These are phyloP conservation scores for Clamator glandarius DNA, from an alignment of 2,797 vertebrate species.

Conservation along the genomic window DNA sequence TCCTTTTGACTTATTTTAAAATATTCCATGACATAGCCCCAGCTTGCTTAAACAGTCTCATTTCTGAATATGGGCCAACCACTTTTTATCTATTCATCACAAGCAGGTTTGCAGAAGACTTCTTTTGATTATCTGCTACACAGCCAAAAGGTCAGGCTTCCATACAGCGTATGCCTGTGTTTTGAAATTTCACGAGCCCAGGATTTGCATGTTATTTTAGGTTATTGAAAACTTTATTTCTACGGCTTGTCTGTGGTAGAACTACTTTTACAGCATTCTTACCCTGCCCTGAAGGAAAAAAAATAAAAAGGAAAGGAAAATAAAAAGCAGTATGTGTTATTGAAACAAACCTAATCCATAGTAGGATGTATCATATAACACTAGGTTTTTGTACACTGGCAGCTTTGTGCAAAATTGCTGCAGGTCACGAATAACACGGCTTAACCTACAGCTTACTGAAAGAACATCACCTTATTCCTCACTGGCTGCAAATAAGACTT, in stretches of 20 bases:
- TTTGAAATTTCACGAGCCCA: background rate
- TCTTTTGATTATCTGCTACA: conserved; percentile 17
- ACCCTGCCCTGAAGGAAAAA: background rate
- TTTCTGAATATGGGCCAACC: background rate
- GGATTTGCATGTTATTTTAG: conserved; percentile 3
- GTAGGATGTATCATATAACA: background rate
- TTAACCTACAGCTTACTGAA: background rate
- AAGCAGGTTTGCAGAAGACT: background rate
- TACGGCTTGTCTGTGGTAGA: background rate
- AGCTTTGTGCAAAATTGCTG: background rate
- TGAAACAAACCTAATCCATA: background rate
- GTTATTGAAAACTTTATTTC: conserved; percentile 1
- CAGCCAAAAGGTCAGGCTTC: conserved; percentile 18
- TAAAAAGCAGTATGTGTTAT: background rate
- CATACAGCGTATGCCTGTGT: background rate
- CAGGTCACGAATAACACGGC: background rate
- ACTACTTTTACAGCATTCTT: background rate
- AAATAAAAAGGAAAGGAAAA: accelerated
- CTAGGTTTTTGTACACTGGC: background rate
- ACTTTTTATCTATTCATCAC: conserved; percentile 2
- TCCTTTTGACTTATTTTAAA: background rate
- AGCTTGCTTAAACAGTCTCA: background rate
- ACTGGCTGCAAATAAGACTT: background rate
- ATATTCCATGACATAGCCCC: background rate
- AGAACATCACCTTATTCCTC: background rate